Evolutionary conservation across 2,113 vertebrate species (phyloP), one percentile per base, ranked within the genome.

Genomic region (Peromyscus maniculatus): DNA sequence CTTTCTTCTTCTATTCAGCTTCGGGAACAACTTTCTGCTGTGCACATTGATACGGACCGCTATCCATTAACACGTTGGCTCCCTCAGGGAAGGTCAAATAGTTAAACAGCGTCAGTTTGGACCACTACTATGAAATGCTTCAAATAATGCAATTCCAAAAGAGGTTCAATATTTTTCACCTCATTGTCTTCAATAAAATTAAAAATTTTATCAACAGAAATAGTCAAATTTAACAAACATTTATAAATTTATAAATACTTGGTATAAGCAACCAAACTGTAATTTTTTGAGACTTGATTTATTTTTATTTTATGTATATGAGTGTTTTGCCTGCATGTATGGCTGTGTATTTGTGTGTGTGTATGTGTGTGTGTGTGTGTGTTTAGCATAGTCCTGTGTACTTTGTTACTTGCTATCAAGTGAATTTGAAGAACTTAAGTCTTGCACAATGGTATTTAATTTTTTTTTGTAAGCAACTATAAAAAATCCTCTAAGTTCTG

Each of bases 211-310:
- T 16, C 46, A 66, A 67, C 71, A 64, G 59, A 82, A 91, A 64
- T 74, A 93, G 33, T 87, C 12, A 64, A 55, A 43, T 90, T 94
- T 91, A 91, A 62, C 33, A 94, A 66, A 91, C 66, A 79, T 66
- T 64, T 93, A 46, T 66, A 91, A 17, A 79, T 66, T 64, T 93
- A 46, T 66, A 91, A 17, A 89, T 80, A 64, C 0, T 28, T 13
- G 80, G 24, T 49, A 16, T 39, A 80, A 46, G 36, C 33, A 87
- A 36, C 5, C 9, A 43, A 87, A 80, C 72, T 80, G 33, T 7
- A 79, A 39, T 36, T 55, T 80, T 31, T 13, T 26, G 10, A 69
- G 67, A 49, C 1, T n/a, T n/a, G 36, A 10, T 21, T 72, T 31
- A 16, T 33, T 72, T 71, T 72, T 36, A n/a, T n/a, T n/a, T 72